Conservation (phyloP, 92 coral and sea anemone species). For the Porites lobata region DNA sequence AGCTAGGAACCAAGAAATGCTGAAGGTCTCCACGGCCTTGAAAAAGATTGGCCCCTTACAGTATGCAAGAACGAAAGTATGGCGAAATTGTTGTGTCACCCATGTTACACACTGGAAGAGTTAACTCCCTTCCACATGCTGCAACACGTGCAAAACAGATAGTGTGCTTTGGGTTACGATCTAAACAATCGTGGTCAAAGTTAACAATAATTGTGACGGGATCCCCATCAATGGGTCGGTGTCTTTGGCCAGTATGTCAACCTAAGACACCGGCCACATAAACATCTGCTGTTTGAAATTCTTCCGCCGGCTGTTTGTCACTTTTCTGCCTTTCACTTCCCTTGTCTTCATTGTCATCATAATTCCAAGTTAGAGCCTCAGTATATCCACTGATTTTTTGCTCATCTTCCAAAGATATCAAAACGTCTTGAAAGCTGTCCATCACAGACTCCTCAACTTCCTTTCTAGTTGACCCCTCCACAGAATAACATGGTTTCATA, state of each 20-base stretch:
- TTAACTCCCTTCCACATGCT: slow-evolving; percentile 44
- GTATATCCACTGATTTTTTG: background rate
- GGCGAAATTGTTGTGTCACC: slow-evolving; percentile 22
- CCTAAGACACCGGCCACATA: background rate
- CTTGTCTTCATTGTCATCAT: background rate
- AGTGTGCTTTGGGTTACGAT: slow-evolving; percentile 29
- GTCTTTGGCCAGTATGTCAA: slow-evolving; percentile 28
- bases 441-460: too few species aligned
- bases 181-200: slow-evolving; percentile 37
- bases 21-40: too few species aligned
- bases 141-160: slow-evolving; percentile 45
- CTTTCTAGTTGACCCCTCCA: too few species aligned
- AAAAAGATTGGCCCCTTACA: slow-evolving; percentile 68
- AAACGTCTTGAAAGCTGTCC: too few species aligned
- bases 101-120: slow-evolving; percentile 54
- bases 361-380: background rate
- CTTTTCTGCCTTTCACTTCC: background rate
- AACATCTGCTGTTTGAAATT: background rate
- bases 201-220: background rate
- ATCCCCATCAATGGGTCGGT: slow-evolving; percentile 39
- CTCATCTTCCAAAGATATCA: background rate
- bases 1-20: too few species aligned
- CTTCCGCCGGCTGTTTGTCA: background rate
- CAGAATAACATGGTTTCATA: too few species aligned
- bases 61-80: slow-evolving; percentile 37